Evolutionary conservation across 2,888 invertebrate genomes (phyloP).

Genomic region (Smittia sp.): DNA sequence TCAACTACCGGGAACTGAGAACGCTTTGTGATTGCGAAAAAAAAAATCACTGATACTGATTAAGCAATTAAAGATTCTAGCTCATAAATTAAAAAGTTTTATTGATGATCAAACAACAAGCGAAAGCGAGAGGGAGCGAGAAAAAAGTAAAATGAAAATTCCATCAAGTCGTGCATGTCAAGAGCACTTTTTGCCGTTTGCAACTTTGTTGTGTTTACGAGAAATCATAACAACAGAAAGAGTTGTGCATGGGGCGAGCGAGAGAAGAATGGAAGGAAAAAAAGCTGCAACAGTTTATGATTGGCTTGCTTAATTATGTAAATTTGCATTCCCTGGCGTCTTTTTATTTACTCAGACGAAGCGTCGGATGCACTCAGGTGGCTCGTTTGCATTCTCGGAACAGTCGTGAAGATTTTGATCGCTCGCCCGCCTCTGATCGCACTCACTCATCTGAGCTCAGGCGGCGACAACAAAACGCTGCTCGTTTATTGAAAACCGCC

Average conservation of each 20-base stretch:
- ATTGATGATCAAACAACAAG: not conserved
- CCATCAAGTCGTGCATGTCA: not conserved
- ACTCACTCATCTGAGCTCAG: not conserved
- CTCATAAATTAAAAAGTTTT: constrained; percentile 8
- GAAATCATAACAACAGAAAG: not conserved
- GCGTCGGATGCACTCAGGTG: not conserved
- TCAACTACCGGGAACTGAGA: not conserved
- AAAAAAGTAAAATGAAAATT: not conserved
- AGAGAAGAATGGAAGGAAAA: not conserved
- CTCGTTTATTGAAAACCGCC: not conserved
- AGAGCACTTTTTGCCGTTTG: not conserved
- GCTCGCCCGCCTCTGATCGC: not conserved
- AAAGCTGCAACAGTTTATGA: constrained; percentile 10
- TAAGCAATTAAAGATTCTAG: constrained; percentile 15
- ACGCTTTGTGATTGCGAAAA: not conserved
- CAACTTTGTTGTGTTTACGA: not conserved
- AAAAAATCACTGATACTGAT: not conserved
- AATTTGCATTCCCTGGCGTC: not conserved
- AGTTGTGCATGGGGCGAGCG: not conserved
- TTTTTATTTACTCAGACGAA: not conserved
- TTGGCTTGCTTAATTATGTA: constrained; percentile 19
- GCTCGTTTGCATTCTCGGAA: not conserved
- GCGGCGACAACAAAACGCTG: constrained; percentile 16
- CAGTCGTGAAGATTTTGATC: not conserved
- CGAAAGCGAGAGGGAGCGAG: not conserved